Conservation (phyloP, 1,140 invertebrate genomes). For the Littorina saxatilis region DNA sequence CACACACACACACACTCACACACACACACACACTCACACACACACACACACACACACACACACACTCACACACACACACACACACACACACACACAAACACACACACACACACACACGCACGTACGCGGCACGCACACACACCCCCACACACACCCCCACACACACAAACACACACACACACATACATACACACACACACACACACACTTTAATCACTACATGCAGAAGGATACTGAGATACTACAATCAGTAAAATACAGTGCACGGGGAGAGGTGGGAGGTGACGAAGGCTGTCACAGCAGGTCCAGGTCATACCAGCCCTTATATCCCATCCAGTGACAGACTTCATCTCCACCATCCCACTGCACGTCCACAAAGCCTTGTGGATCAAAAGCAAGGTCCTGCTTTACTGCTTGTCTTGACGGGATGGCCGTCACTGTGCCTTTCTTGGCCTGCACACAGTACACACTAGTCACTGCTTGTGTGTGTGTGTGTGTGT, state of each 20-base stretch:
- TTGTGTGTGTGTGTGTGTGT: no score
- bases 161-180: neutral
- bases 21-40: neutral
- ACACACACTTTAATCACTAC: neutral
- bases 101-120: no score
- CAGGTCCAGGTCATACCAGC: neutral
- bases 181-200: neutral
- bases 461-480: no score
- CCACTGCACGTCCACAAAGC: neutral
- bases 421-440: no score
- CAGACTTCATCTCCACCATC: no score
- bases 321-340: neutral
- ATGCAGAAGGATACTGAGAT: neutral
- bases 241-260: neutral
- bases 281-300: no score
- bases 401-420: neutral
- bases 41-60: neutral
- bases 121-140: no score
- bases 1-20: neutral
- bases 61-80: constrained; percentile 6
- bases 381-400: no score
- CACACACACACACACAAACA: neutral
- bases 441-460: no score
- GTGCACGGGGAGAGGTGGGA: no score
- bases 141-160: no score